Conservation (phyloP, 2,113 vertebrate genomes). For the Reinhardtius hippoglossoides region DNA sequence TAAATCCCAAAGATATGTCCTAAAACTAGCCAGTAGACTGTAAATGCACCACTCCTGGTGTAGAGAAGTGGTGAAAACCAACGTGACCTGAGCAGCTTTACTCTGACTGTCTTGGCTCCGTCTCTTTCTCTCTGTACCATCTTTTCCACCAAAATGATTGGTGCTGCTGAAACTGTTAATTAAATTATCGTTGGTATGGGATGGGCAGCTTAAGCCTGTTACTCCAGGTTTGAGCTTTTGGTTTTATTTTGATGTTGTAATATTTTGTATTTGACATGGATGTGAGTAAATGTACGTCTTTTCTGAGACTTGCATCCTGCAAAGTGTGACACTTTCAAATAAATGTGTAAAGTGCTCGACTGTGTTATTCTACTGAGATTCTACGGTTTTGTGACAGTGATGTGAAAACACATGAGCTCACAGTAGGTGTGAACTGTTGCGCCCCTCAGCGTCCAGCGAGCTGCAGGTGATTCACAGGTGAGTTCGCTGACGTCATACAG, state of each 20-base stretch:
- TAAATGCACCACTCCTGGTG: constrained; percentile 22
- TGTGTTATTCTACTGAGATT: neutral
- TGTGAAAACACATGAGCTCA: too few species aligned
- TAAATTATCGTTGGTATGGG: constrained; percentile 41
- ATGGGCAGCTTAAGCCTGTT: constrained; percentile 46
- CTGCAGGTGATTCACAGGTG: constrained; percentile 65
- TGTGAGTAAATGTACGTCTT: constrained; percentile 27
- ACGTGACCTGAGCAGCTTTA: constrained; percentile 43
- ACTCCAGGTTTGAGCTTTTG: constrained; percentile 43
- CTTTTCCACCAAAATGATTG: constrained; percentile 20
- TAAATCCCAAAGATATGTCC: constrained; percentile 50
- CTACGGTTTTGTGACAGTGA: too few species aligned
- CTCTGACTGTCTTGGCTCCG: neutral
- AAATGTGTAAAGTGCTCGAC: constrained; percentile 50
- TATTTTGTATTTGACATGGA: constrained; percentile 48
- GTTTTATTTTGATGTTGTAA: constrained; percentile 36
- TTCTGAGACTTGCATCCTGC: constrained; percentile 23
- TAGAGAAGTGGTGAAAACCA: constrained; percentile 23
- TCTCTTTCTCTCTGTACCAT: neutral
- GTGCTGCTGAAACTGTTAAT: constrained; percentile 57
- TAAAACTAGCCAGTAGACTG: constrained; percentile 44
- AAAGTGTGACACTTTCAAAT: constrained; percentile 42
- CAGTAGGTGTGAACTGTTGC: neutral
- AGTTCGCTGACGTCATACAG: constrained; percentile 64
- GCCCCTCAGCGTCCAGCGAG: constrained; percentile 15